A percentile compares a stretch with the other conserved stretches of the same genome.
These are phyloP conservation scores for Xestia xanthographa DNA, from an alignment of 2,888 invertebrate genomes.

Conservation along the genomic window DNA sequence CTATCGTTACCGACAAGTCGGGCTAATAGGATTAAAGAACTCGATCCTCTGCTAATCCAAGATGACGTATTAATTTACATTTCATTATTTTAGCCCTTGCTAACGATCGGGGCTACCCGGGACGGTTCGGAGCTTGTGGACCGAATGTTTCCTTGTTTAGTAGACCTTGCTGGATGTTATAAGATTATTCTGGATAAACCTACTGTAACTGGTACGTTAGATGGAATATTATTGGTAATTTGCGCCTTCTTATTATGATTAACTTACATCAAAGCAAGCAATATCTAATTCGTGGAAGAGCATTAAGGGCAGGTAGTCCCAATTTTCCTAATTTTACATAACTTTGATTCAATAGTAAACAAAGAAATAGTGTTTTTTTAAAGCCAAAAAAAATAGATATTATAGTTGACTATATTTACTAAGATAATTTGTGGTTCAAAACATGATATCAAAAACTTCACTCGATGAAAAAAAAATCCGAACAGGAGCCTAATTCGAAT, in stretches of 20 bases:
- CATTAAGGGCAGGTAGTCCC: no score
- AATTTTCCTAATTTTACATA: no score
- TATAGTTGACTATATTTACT: no score
- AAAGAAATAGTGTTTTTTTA: no score
- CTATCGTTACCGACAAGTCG: conserved; percentile 75
- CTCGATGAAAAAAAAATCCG: no score
- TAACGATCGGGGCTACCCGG: conserved; percentile 53
- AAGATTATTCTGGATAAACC: conserved; percentile 40
- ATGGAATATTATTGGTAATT: conserved; percentile 26
- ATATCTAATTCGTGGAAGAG: conserved; percentile 42
- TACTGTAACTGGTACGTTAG: conserved; percentile 24
- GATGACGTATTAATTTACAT: conserved; percentile 84
- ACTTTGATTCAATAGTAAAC: no score
- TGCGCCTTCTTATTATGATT: conserved; percentile 34
- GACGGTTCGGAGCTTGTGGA: conserved; percentile 50
- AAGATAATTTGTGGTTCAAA: no score
- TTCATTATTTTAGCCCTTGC: conserved; percentile 75
- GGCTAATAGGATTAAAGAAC: conserved; percentile 77
- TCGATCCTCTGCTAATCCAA: conserved; percentile 76
- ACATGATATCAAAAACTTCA: no score
- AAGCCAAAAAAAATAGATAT: no score
- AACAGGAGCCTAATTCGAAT: no score
- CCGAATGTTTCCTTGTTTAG: conserved; percentile 50
- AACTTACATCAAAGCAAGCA: conserved; percentile 44
- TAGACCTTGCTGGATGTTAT: conserved; percentile 38